Evolutionary conservation across 92 coral and sea anemone species (phyloP).

Genomic region (Zoanthus solanderi): DNA sequence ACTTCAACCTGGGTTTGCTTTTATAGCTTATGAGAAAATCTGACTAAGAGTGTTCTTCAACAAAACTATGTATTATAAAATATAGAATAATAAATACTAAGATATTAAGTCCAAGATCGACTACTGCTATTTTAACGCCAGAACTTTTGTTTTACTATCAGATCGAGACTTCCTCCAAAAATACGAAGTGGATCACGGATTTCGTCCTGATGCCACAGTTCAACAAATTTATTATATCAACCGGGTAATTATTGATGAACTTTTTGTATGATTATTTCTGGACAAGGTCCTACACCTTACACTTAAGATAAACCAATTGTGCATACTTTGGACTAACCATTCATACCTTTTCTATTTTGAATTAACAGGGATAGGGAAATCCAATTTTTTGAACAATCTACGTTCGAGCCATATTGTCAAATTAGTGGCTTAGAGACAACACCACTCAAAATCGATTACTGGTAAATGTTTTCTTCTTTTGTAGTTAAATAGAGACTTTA

Average conservation of each 20-base stretch:
- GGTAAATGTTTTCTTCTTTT: conserved; percentile 65
- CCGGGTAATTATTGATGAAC: conserved; percentile 70
- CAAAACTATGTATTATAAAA: no score
- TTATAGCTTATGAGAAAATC: no score
- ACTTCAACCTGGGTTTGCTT: no score
- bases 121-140: no score
- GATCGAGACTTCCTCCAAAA: conserved; percentile 97
- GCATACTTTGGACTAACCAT: neutral
- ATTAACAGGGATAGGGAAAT: conserved; percentile 91
- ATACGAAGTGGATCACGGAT: conserved; percentile 98
- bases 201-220: conserved; percentile 96
- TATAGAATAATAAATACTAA: no score
- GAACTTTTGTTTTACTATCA: conserved; percentile 7
- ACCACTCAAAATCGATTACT: conserved; percentile 92
- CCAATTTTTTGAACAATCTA: conserved; percentile 96
- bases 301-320: no score
- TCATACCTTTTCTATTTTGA: neutral
- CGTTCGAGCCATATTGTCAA: conserved; percentile 99
- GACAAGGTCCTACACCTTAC: neutral
- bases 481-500: no score
- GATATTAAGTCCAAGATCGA: no score
- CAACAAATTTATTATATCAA: conserved; percentile 94
- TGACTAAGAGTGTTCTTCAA: no score
- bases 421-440: conserved; percentile 99
- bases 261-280: neutral